Percentiles rank a stretch among this genome's conserved stretches.
These are phyloP conservation scores for Reticulitermes speratus DNA, from an alignment of 1,140 invertebrate genomes.

Conservation along the genomic window DNA sequence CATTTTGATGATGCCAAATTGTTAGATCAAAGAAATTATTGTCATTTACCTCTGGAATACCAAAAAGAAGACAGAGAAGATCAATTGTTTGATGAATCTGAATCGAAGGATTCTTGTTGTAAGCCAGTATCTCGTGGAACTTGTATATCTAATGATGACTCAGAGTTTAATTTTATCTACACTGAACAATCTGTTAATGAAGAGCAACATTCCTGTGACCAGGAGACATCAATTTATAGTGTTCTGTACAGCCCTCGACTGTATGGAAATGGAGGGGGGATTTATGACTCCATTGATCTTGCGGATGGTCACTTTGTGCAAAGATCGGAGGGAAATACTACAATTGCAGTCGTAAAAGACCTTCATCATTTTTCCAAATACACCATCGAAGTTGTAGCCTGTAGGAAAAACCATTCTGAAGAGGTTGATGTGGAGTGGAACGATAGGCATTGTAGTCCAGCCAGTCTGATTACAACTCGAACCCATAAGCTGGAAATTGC, in stretches of 20 bases:
- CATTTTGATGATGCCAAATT: slow-evolving; percentile 47
- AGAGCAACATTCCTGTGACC: not conserved
- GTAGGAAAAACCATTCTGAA: slow-evolving; percentile 44
- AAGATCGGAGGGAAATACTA: not conserved
- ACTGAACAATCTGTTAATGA: not conserved
- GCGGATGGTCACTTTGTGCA: slow-evolving; percentile 6
- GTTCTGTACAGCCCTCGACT: not conserved
- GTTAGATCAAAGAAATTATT: slow-evolving; percentile 59
- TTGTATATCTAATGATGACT: not conserved
- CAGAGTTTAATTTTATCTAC: slow-evolving; percentile 5
- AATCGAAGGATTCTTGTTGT: slow-evolving; percentile 43
- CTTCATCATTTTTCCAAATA: slow-evolving; percentile 53
- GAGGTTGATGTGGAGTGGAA: slow-evolving; percentile 41
- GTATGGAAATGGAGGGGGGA: slow-evolving; percentile 7
- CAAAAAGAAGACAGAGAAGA: slow-evolving; percentile 38
- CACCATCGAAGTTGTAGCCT: slow-evolving; percentile 53
- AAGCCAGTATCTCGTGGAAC: slow-evolving; percentile 35
- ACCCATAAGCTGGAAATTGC: slow-evolving; percentile 43
- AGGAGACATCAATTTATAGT: not conserved
- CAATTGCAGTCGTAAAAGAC: not conserved
- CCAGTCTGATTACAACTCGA: slow-evolving; percentile 39
- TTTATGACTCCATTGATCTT: not conserved
- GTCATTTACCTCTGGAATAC: slow-evolving; percentile 42
- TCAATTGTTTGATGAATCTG: slow-evolving; percentile 35
- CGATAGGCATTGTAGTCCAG: slow-evolving; percentile 29